Percentiles rank a stretch among this genome's conserved stretches.
Conservation (phyloP, 2,113 vertebrate genomes). For the Triplophysa rosa region DNA sequence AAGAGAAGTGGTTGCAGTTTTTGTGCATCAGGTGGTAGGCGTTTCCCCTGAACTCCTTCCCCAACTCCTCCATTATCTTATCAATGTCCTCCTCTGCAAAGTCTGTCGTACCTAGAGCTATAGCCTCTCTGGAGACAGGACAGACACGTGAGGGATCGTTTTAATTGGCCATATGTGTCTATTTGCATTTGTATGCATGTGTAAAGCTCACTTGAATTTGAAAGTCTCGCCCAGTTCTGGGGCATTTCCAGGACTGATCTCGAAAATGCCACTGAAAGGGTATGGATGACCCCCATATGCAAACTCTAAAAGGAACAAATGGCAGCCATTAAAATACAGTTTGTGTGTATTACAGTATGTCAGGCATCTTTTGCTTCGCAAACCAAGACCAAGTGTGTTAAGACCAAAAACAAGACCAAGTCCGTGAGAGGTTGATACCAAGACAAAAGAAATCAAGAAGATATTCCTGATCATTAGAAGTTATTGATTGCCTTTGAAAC, state of each 20-base stretch:
- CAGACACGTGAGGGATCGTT: not conserved
- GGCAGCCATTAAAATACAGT: not conserved
- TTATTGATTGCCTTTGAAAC: too few species aligned
- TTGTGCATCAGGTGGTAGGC: constrained; percentile 89
- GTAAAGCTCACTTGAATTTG: constrained; percentile 88
- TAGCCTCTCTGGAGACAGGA: constrained; percentile 78
- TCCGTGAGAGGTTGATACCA: too few species aligned
- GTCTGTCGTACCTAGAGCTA: constrained; percentile 87
- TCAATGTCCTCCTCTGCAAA: constrained; percentile 88
- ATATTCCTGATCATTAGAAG: too few species aligned
- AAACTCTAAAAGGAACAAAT: constrained; percentile 80
- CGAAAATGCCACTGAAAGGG: constrained; percentile 93
- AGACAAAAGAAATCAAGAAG: too few species aligned
- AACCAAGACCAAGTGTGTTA: too few species aligned
- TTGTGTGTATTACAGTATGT: not conserved
- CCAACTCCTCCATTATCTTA: constrained; percentile 92
- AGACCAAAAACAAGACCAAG: too few species aligned
- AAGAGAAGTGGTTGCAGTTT: constrained; percentile 90
- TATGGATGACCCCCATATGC: constrained; percentile 94
- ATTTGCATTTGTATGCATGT: constrained; percentile 15
- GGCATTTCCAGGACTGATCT: constrained; percentile 89
- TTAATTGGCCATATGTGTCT: not conserved
- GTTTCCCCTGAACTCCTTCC: constrained; percentile 86
- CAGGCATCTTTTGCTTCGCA: too few species aligned
- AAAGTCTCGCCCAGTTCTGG: constrained; percentile 91